A percentile compares a stretch with the other conserved stretches of the same genome.
Conservation (phyloP, 2,797 vertebrate genomes). For the Benthosema pterotum region DNA sequence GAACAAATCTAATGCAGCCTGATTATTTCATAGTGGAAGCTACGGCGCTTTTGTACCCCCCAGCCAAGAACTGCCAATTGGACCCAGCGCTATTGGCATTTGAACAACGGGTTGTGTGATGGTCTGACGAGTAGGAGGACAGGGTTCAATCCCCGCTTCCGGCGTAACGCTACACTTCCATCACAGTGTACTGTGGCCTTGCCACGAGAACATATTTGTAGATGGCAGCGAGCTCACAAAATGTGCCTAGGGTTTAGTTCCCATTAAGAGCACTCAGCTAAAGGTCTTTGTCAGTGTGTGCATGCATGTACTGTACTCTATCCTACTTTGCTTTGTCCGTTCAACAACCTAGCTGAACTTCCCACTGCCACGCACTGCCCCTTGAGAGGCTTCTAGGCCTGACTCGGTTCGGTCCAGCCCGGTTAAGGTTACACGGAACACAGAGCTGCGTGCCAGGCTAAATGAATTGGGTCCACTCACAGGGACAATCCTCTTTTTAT, state of each 20-base stretch:
- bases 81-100: no score
- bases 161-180: no score
- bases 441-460: slow-evolving; percentile 50
- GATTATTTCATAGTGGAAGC: no score
- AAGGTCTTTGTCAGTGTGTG: slow-evolving; percentile 40
- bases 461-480: slow-evolving; percentile 61
- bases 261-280: slow-evolving; percentile 58
- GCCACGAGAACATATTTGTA: no score
- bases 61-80: no score
- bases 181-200: no score
- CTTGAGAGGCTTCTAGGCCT: slow-evolving; percentile 41
- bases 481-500: slow-evolving; percentile 67
- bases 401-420: slow-evolving; percentile 42
- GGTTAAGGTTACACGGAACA: slow-evolving; percentile 68
- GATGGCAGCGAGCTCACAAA: no score
- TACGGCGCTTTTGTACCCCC: no score
- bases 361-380: slow-evolving; percentile 36
- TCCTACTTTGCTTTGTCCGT: not conserved
- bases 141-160: no score
- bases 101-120: no score
- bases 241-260: slow-evolving; percentile 34
- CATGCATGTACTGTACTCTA: slow-evolving; percentile 27
- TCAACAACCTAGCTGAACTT: slow-evolving; percentile 49
- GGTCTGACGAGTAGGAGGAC: no score
- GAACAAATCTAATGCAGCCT: no score